Percentiles rank a stretch among this genome's conserved stretches.
Conservation (phyloP, 53 echinoderm and acorn worm species). For the Mesocentrotus franciscanus region DNA sequence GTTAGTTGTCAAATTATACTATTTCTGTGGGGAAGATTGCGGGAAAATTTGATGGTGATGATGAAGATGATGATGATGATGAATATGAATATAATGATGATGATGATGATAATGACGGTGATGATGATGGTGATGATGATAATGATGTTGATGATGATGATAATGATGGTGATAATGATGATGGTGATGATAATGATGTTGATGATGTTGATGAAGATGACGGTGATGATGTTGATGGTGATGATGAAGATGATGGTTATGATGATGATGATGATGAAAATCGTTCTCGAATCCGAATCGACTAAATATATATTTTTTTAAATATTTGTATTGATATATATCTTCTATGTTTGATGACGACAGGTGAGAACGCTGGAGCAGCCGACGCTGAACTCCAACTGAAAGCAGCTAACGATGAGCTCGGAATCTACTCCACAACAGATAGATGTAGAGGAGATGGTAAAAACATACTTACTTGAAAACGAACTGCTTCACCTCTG, state of each 20-base stretch:
- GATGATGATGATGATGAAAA: neutral
- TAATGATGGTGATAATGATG: neutral
- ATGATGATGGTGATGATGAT: slow-evolving; percentile 18
- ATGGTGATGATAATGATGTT: neutral
- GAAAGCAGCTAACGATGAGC: slow-evolving; percentile 56
- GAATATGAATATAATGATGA: too few species aligned
- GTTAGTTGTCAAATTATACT: too few species aligned
- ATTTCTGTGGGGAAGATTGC: too few species aligned
- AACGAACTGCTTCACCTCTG: too few species aligned
- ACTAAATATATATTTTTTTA: too few species aligned
- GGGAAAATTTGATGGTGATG: neutral
- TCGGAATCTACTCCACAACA: slow-evolving; percentile 55
- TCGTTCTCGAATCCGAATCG: too few species aligned
- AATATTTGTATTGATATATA: neutral
- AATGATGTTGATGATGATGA: slow-evolving; percentile 1
- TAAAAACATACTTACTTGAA: neutral
- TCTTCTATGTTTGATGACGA: neutral
- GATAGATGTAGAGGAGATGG: slow-evolving; percentile 36
- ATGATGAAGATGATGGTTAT: neutral
- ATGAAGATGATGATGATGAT: too few species aligned
- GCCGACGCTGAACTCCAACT: neutral
- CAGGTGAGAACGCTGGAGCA: slow-evolving; percentile 24
- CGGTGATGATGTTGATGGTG: neutral
- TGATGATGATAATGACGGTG: neutral
- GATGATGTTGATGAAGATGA: slow-evolving; percentile 1